Base-by-base conservation (phyloP, 2,113 vertebrate species). In the Astatotilapia flaviijosephi region DNA sequence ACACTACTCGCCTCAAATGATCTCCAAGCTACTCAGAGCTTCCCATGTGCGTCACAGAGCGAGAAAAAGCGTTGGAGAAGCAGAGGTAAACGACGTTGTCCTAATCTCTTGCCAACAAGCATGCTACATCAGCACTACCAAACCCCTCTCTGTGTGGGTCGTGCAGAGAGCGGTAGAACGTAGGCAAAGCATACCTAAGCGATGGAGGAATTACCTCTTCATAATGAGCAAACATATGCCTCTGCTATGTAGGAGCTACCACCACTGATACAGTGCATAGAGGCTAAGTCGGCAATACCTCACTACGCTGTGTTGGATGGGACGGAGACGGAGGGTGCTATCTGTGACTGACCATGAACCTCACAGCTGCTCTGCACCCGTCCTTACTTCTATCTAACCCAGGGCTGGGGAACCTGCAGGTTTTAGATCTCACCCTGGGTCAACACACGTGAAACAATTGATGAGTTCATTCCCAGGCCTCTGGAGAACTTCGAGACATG, bases 381-480 rank as follows among this genome's bases (percentile, higher is more conserved):
- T 62, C 9, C 15, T 62, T 54, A 54, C 51, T 11, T 62, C 58
- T 60, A 11, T 60, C 56, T 60, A 17, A 60, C 15, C 15, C 56
- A 60, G 56, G 15, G 28, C 2, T 60, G 28, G 28, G 58, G 15
- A 60, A 60, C 58, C 58, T 60, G 15, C 58, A 60, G 58, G 15
- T 62, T 62, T 19, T 19, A 62, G 28, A 62, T 1, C 3, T 62
- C 58, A 62, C 2, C 9, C 58, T 62, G 28, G 15, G 58, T 62
- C 58, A 19, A 1, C 58, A 33, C 58, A 62, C 15, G 28, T 62
- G 58, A 62, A 62, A 3, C 28, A 33, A 17, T 2, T 58, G 23
- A 2, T 19, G 0, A 62, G 28, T 6, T 62, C 15, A 62, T 62
- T 33, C 0, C 5, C 58, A 62, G 58, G 28, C 28, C 4, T 19